phyloP scores from a whole-genome alignment of 2,113 vertebrate genomes.

The Burhinus bistriatus region DNA sequence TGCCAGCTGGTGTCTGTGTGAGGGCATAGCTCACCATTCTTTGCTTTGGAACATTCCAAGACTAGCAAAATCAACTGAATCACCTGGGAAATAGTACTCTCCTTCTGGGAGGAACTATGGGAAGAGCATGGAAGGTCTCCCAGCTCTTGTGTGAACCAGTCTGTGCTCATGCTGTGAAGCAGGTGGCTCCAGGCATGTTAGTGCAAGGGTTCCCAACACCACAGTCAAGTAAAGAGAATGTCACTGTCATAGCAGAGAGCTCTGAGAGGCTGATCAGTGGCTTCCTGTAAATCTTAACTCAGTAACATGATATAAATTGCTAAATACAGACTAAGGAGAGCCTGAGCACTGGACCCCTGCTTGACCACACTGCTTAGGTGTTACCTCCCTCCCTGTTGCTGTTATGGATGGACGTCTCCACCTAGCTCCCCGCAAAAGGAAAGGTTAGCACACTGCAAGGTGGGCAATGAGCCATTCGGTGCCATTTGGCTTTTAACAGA shows the following conservation, averaged over 20 bases:
- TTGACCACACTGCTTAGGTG: neutral
- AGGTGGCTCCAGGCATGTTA: neutral
- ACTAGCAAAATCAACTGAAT: neutral
- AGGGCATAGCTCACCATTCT: neutral
- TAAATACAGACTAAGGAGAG: neutral
- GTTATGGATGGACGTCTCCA: neutral
- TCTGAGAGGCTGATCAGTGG: neutral
- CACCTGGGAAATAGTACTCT: neutral
- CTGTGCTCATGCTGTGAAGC: neutral
- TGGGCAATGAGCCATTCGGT: neutral
- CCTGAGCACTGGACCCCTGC: neutral
- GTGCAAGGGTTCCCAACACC: neutral
- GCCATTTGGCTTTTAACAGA: neutral
- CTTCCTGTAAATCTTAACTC: neutral
- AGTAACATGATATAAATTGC: neutral
- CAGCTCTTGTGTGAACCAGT: neutral
- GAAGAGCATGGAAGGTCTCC: neutral
- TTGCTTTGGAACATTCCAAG: neutral
- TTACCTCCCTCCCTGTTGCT: neutral
- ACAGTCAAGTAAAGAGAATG: neutral
- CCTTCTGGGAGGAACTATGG: neutral
- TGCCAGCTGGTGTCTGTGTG: fast-evolving
- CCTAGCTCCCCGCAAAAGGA: neutral
- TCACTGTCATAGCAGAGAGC: neutral
- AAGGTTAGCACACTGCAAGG: neutral